A percentile compares a stretch with the other conserved stretches of the same genome.
Evolutionary conservation across 2,888 invertebrate species (phyloP).

Genomic region (Melipona beecheii): DNA sequence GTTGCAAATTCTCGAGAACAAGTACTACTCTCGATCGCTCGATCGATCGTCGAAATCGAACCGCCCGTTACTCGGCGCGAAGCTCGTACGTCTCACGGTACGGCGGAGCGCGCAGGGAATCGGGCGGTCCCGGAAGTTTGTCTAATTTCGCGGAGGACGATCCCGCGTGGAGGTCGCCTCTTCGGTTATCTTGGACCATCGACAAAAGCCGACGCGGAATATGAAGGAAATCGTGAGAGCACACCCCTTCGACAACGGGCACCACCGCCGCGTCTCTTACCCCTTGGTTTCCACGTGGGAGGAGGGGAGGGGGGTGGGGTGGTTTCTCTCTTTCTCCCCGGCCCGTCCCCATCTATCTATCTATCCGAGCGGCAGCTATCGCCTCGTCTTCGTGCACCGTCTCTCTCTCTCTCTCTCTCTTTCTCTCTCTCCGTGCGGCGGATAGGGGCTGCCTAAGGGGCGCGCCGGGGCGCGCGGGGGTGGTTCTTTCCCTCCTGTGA

Average conservation of each 20-base stretch:
- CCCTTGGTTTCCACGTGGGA: conserved; percentile 9
- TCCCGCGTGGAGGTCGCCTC: conserved; percentile 49
- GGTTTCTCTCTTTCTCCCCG: conserved; percentile 37
- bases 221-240: conserved; percentile 74
- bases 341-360: conserved; percentile 38
- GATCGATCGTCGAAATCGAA: conserved; percentile 11
- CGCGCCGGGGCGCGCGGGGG: conserved; percentile 72
- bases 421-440: conserved; percentile 66
- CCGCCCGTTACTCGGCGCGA: not conserved
- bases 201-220: conserved; percentile 68
- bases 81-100: too few relatives aligned
- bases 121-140: conserved; percentile 32
- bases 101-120: not conserved
- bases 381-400: conserved; percentile 63
- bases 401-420: conserved; percentile 76
- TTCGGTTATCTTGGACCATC: conserved; percentile 64
- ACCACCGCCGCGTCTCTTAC: conserved; percentile 11
- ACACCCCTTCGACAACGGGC: conserved; percentile 57
- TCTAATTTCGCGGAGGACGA: conserved; percentile 39
- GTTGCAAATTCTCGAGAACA: too few relatives aligned
- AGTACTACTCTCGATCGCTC: too few relatives aligned
- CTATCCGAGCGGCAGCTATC: conserved; percentile 67
- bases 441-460: conserved; percentile 73
- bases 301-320: too few relatives aligned
- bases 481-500: conserved; percentile 84